Evolutionary conservation across 2,888 invertebrate genomes (phyloP).

Genomic region (Vanessa cardui): DNA sequence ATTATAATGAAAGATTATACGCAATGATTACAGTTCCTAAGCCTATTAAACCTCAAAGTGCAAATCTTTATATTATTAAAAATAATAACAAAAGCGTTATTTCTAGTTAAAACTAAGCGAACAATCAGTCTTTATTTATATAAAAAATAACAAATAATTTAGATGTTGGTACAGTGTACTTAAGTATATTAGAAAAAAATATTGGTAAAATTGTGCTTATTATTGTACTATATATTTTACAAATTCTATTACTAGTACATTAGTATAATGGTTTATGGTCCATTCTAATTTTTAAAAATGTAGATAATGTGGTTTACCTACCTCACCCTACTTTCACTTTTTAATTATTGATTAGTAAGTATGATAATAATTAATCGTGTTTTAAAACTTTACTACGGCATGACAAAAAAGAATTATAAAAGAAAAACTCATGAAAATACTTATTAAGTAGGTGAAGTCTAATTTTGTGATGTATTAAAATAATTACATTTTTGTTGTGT

Average conservation of each 20-base stretch:
- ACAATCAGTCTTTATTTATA: conserved; percentile 76
- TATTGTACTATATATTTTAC: conserved; percentile 10
- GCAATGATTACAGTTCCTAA: background rate
- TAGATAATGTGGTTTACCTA: background rate
- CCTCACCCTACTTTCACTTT: background rate
- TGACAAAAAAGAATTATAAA: no score
- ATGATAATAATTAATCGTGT: no score
- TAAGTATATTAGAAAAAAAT: conserved; percentile 15
- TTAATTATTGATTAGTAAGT: background rate
- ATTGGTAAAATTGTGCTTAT: conserved; percentile 51
- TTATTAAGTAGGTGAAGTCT: no score
- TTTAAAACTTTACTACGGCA: no score
- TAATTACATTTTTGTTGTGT: no score
- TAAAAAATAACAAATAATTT: conserved; percentile 63
- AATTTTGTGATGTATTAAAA: no score
- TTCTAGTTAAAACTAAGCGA: conserved; percentile 49
- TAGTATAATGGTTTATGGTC: background rate
- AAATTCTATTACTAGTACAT: background rate
- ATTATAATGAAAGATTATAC: background rate
- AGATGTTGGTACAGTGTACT: conserved; percentile 45
- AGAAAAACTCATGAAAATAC: no score
- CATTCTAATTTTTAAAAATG: background rate
- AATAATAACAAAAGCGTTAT: conserved; percentile 21
- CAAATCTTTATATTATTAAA: background rate
- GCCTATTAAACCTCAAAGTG: background rate